Base-by-base conservation (phyloP, 2,888 invertebrate species). In the Diplazon laetatorius region DNA sequence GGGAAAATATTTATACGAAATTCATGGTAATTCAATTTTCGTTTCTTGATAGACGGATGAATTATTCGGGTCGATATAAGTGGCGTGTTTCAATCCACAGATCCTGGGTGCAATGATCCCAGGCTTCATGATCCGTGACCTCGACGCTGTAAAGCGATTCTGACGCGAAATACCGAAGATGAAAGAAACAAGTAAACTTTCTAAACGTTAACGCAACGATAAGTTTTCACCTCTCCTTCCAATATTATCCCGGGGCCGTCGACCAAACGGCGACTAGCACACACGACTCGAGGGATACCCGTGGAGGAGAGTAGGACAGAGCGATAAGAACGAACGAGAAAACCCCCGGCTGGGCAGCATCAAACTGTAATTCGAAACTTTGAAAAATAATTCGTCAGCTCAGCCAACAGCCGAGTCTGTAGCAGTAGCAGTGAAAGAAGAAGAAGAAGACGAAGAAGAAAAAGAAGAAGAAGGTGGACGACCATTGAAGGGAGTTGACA, bases 331-430 rank as follows among this genome's bases (percentile, higher is more conserved):
- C 10, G 1, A 42, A 46, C 22, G 39, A 18, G 50, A 59, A 30
- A 46, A 65, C 46, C 37, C 62, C 35, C 62, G 30, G 60, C 60
- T 72, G 44, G 68, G 68, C 72, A 69, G 81, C 83, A 83, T 83
- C 83, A 76, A 83, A 83, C 80, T 73, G 82, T 81, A 82, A 84
- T 82, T 79, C 78, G 75, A 80, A 80, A 84, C 83, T 82, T 83
- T 81, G 84, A 82, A 86, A 88, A 88, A 87, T 88, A 88, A 88
- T 89, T 89, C 88, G 87, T 88, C 89, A 88, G 88, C 86, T 84
- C 68, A 66, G 78, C 74, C 52, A 55, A 37, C 30, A 46, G 20
- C 48, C 10, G 35, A 12, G 14, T 20, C 50, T 14, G 6, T 35
- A 25, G 55, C 2, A 16, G 55, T 46, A 14, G 14, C n/a, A 14